These are phyloP conservation scores for Hyperopisus bebe DNA, from an alignment of 2,113 vertebrate genomes.

Conservation along the genomic window DNA sequence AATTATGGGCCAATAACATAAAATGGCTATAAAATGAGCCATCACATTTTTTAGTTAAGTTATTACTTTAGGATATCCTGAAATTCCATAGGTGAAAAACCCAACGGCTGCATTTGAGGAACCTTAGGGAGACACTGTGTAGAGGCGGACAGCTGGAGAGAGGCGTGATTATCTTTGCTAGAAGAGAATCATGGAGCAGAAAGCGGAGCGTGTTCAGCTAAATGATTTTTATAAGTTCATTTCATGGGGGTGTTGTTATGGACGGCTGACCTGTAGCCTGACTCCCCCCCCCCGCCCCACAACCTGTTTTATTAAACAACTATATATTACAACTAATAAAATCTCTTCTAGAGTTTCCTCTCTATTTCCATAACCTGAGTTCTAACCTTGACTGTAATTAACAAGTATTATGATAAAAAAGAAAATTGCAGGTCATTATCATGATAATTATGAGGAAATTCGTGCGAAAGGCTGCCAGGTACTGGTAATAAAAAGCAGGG, in stretches of 20 bases:
- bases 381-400: constrained; percentile 51
- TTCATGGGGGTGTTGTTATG: not conserved
- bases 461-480: constrained; percentile 47
- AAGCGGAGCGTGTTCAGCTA: not conserved
- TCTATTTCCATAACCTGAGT: constrained; percentile 57
- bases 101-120: not conserved
- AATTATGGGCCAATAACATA: not conserved
- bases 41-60: not conserved
- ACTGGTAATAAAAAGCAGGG: constrained; percentile 42
- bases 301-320: constrained; percentile 49
- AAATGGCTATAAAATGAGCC: not conserved
- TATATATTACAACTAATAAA: constrained; percentile 47
- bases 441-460: constrained; percentile 58
- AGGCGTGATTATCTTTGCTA: not conserved
- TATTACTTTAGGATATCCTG: not conserved
- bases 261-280: constrained; percentile 36
- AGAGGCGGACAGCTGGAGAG: not conserved
- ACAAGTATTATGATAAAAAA: constrained; percentile 55
- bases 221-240: constrained; percentile 17
- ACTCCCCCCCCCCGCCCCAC: constrained; percentile 20
- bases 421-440: constrained; percentile 61
- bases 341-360: constrained; percentile 37
- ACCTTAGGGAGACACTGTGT: not conserved
- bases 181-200: not conserved
- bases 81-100: not conserved